These are phyloP conservation scores for Eupithecia dodoneata DNA, from an alignment of 2,888 invertebrate species.

Conservation along the genomic window DNA sequence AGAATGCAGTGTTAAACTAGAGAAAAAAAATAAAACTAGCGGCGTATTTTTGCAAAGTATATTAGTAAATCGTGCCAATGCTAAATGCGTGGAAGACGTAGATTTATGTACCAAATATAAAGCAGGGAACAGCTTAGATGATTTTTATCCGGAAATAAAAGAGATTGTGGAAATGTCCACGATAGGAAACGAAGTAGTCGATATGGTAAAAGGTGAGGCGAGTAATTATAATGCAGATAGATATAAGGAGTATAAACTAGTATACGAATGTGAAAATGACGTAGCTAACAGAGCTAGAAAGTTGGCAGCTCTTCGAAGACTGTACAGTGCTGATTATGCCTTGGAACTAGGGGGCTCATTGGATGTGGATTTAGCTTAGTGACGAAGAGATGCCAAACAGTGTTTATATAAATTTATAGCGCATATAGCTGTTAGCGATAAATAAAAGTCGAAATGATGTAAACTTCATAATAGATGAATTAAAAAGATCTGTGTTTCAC, in stretches of 20 bases:
- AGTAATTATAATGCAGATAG: conserved; percentile 37
- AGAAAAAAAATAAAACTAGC: conserved; percentile 31
- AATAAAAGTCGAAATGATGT: background rate
- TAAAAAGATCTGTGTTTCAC: background rate
- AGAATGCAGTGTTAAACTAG: conserved; percentile 23
- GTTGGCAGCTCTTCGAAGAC: conserved; percentile 45
- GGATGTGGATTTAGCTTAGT: background rate
- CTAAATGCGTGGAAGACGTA: conserved; percentile 15
- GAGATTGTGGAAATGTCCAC: background rate
- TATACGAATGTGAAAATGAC: conserved; percentile 50
- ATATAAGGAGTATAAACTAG: conserved; percentile 40
- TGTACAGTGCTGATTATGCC: conserved; percentile 51
- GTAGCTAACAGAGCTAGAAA: conserved; percentile 56
- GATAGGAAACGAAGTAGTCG: conserved; percentile 20
- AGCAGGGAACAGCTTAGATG: conserved; percentile 23
- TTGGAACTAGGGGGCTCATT: background rate
- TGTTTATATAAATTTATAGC: background rate
- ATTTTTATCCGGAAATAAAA: conserved; percentile 19
- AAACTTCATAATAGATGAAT: background rate
- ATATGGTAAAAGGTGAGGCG: conserved; percentile 23
- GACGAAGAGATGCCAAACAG: background rate
- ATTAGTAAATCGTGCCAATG: conserved; percentile 28
- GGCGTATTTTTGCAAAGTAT: conserved; percentile 35
- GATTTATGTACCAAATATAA: conserved; percentile 25
- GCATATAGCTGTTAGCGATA: background rate